These are phyloP conservation scores for Neoniphon sammara DNA, from an alignment of 2,797 vertebrate genomes.

Conservation along the genomic window DNA sequence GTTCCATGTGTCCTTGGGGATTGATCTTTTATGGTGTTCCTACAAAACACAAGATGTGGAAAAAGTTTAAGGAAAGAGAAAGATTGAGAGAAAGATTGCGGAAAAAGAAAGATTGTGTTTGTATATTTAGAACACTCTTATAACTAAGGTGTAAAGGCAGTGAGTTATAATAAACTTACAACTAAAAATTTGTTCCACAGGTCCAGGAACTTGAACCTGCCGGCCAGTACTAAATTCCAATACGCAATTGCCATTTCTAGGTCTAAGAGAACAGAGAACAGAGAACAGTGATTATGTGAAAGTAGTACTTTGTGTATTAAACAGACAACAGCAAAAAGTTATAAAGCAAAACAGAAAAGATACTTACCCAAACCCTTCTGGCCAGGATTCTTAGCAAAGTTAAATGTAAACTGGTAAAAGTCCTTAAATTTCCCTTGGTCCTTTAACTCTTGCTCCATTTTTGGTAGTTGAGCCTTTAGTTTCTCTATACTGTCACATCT, in stretches of 20 bases:
- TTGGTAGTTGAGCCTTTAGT: slow-evolving; percentile 96
- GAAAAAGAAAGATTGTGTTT: background rate
- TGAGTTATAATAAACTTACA: slow-evolving; percentile 84
- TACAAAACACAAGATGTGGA: slow-evolving; percentile 65
- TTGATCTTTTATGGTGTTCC: slow-evolving; percentile 99
- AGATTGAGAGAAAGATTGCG: no score
- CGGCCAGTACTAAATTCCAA: slow-evolving; percentile 99
- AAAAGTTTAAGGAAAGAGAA: background rate
- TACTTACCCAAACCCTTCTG: slow-evolving; percentile 97
- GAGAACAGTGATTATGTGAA: slow-evolving; percentile 59
- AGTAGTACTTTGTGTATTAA: background rate
- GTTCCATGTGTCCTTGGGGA: slow-evolving; percentile 99
- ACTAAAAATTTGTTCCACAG: slow-evolving; percentile 99
- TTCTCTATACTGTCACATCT: slow-evolving; percentile 99
- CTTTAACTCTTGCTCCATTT: slow-evolving; percentile 99
- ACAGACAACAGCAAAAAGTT: slow-evolving; percentile 5
- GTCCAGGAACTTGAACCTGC: slow-evolving; percentile 99
- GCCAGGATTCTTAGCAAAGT: slow-evolving; percentile 99
- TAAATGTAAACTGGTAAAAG: slow-evolving; percentile 99
- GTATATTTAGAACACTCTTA: background rate
- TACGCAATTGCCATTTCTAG: slow-evolving; percentile 99
- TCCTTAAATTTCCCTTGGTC: slow-evolving; percentile 98
- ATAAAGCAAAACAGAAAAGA: background rate
- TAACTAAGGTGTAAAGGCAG: background rate
- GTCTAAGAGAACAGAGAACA: slow-evolving; percentile 87